Conservation (phyloP, 1,140 invertebrate species). For the Heliothis subflexa region DNA sequence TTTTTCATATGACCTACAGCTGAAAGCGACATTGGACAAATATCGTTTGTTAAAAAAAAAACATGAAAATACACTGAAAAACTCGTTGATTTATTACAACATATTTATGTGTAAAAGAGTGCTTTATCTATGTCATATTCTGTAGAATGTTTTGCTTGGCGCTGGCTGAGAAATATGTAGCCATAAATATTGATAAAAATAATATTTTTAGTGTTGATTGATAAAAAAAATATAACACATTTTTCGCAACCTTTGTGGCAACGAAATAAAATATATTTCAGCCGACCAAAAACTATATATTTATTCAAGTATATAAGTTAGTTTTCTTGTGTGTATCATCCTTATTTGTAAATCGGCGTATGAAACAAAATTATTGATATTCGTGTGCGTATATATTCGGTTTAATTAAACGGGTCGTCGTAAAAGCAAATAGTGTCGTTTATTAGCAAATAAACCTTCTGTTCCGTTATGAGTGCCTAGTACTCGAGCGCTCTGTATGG, state of each 20-base stretch:
- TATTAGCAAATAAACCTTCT: slow-evolving; percentile 40
- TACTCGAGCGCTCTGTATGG: neutral
- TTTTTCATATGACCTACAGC: neutral
- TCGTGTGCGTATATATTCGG: slow-evolving; percentile 33
- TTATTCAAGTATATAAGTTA: no score
- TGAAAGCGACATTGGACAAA: neutral
- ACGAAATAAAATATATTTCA: no score
- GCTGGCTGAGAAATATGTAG: slow-evolving; percentile 4
- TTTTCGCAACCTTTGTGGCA: neutral
- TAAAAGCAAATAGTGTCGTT: slow-evolving; percentile 44
- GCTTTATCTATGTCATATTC: slow-evolving; percentile 40
- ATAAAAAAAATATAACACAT: neutral
- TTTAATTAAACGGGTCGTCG: slow-evolving; percentile 38
- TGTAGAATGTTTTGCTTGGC: slow-evolving; percentile 7
- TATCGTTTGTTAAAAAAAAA: neutral
- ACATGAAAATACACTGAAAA: slow-evolving; percentile 7
- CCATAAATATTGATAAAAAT: slow-evolving; percentile 1
- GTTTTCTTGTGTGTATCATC: slow-evolving; percentile 1
- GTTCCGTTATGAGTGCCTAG: slow-evolving; percentile 5
- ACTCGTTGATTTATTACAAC: slow-evolving; percentile 25
- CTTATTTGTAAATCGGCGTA: slow-evolving; percentile 15
- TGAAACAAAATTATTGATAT: slow-evolving; percentile 45
- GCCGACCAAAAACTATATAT: no score
- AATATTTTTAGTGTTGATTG: neutral
- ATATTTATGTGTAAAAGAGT: slow-evolving; percentile 31